A percentile compares a stretch with the other conserved stretches of the same genome.
These are phyloP conservation scores for Saccopteryx leptura DNA, from an alignment of 2,113 vertebrate genomes.

Conservation along the genomic window DNA sequence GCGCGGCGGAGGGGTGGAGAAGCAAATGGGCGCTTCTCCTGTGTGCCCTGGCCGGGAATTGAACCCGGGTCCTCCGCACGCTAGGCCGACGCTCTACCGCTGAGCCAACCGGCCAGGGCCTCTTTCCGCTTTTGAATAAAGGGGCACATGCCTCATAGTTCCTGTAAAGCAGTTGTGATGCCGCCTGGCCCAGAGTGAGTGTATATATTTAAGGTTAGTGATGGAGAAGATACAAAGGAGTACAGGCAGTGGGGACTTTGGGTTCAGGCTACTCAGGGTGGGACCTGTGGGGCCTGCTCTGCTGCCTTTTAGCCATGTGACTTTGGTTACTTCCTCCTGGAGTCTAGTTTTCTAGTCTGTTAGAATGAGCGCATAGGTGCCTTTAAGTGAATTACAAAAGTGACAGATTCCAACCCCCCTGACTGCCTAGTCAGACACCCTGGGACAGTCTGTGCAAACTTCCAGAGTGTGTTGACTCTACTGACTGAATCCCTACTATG, in stretches of 20 bases:
- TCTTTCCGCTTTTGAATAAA: neutral
- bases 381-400: neutral
- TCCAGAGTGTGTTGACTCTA: neutral
- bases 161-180: neutral
- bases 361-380: neutral
- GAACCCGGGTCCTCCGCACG: too few species aligned
- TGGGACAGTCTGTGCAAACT: neutral
- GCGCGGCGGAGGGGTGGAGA: too few species aligned
- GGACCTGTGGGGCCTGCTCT: too few species aligned
- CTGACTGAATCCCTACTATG: neutral
- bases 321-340: neutral
- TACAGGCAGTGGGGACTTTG: neutral
- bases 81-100: too few species aligned
- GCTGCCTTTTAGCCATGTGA: neutral
- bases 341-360: neutral
- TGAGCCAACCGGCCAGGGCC: too few species aligned
- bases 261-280: neutral
- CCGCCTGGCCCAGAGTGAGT: neutral
- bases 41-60: too few species aligned
- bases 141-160: neutral
- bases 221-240: neutral
- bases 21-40: too few species aligned
- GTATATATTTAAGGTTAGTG: neutral
- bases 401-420: neutral
- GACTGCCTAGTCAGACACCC: fast-evolving